Conservation (phyloP, 2,113 vertebrate species). For the Brachypodius melanocephalos region DNA sequence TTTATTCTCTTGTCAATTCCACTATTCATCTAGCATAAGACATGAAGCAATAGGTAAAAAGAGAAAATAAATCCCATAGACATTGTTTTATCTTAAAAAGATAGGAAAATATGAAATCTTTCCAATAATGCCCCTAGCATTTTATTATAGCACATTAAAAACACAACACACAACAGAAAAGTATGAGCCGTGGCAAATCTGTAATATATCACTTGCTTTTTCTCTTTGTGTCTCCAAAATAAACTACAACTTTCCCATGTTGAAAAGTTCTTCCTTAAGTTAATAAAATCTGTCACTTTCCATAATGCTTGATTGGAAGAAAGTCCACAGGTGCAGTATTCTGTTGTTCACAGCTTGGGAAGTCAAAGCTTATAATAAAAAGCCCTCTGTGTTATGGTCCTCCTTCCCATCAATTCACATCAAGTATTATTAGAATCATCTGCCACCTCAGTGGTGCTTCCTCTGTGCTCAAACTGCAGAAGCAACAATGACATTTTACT, state of each 20-base stretch:
- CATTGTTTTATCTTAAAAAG: background rate
- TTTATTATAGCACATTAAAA: slow-evolving; percentile 47
- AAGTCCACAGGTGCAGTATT: slow-evolving; percentile 76
- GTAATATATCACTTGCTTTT: slow-evolving; percentile 42
- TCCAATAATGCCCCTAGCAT: background rate
- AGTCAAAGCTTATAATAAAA: slow-evolving; percentile 75
- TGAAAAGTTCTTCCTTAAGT: slow-evolving; percentile 78
- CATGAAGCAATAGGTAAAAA: background rate
- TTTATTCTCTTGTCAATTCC: background rate
- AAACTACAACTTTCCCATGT: slow-evolving; percentile 61
- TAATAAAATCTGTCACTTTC: slow-evolving; percentile 81
- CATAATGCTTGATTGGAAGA: slow-evolving; percentile 70
- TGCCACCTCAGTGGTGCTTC: slow-evolving; percentile 72
- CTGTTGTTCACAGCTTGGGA: slow-evolving; percentile 58
- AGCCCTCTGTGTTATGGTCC: slow-evolving; percentile 64
- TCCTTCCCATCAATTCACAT: slow-evolving; percentile 76
- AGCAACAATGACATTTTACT: slow-evolving; percentile 79
- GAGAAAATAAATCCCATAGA: background rate
- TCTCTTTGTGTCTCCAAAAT: slow-evolving; percentile 51
- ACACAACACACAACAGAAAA: background rate
- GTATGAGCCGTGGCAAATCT: slow-evolving; percentile 43
- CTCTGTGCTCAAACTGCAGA: slow-evolving; percentile 73
- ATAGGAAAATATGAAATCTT: background rate
- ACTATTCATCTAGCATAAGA: background rate
- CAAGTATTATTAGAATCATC: slow-evolving; percentile 74